Base-by-base conservation (phyloP, 2,113 vertebrate species). In the Glaucidium brasilianum region DNA sequence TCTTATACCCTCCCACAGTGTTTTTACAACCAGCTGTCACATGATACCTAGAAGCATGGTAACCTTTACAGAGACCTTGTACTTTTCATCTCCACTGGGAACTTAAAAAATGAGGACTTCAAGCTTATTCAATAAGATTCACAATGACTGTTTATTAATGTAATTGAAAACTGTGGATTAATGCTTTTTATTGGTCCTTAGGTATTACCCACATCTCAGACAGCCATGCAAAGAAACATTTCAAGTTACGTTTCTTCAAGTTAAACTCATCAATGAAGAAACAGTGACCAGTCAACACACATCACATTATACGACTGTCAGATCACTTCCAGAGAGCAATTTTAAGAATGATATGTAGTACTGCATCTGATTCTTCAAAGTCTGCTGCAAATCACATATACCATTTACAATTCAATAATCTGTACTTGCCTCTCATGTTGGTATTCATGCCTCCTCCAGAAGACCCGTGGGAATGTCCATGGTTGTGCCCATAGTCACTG, bases 391-490 rank as follows among this genome's bases (percentile, higher is more conserved):
- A 78, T 34, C 5, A 5, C 0, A 2, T 12, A 26, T 1, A 29
- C 8, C 1, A 29, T 32, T 72, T 63, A 74, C 0, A 1, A 66
- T 32, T 37, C 25, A 83, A 15, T 17, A 45, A 0, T 45, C 56
- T 80, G 29, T 76, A 97, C 98, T 98, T 92, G 99, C 99, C 99
- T 98, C 99, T 99, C 99, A 99, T 99, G 96, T 99, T 99, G 35
- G 99, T 98, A 81, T 99, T 99, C 99, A 99, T 99, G 97, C 99
- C 99, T 91, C 98, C 98, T 23, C 98, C 98, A 5, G 95, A 84
- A 15, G 98, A 95, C 39, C 98, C 96, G 3, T 99, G 99, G 32
- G 98, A 96, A 91, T 99, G 98, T 1, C 98, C 98, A 6, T 98
- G 98, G 92, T 98, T 73, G 32, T 99, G 99, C 12, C 98, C 98